phyloP scores from a whole-genome alignment of 2,113 vertebrate species.

The Galemys pyrenaicus region DNA sequence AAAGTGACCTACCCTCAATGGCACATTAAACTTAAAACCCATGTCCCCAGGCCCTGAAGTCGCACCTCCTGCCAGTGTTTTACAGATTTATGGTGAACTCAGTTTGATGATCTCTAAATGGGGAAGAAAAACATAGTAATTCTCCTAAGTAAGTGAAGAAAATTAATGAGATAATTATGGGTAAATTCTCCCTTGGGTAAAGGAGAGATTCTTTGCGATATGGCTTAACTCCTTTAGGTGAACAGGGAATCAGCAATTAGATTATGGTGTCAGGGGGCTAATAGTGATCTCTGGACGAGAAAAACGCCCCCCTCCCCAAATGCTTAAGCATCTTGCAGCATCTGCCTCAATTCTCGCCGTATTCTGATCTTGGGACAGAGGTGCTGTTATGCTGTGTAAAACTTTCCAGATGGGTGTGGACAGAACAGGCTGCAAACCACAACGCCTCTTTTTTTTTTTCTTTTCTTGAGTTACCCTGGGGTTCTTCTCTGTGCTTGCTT shows the following conservation, averaged over 20 bases:
- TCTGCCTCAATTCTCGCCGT: background rate
- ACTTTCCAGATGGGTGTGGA: background rate
- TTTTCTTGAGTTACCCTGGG: constrained; percentile 52
- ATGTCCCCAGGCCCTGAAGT: background rate
- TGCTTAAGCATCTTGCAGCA: background rate
- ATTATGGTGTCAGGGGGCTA: background rate
- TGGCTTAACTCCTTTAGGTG: background rate
- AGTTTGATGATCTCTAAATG: constrained; percentile 23
- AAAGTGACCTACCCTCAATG: background rate
- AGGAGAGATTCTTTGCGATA: background rate
- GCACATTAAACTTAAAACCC: background rate
- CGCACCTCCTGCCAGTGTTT: background rate
- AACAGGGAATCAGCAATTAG: background rate
- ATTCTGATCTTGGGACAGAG: constrained; percentile 25
- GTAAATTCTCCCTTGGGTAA: constrained; percentile 27
- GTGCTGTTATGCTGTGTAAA: background rate
- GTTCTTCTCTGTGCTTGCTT: constrained; percentile 64
- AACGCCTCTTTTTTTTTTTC: background rate
- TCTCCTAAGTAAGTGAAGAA: constrained; percentile 49
- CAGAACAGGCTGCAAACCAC: background rate
- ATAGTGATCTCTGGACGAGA: background rate
- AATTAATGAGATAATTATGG: constrained; percentile 33
- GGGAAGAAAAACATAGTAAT: background rate
- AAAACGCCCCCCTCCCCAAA: fast-evolving
- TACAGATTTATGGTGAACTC: background rate